Percentiles rank a stretch among this genome's conserved stretches.
Evolutionary conservation across 1,140 invertebrate species (phyloP).

Genomic region (Temnothorax longispinosus): DNA sequence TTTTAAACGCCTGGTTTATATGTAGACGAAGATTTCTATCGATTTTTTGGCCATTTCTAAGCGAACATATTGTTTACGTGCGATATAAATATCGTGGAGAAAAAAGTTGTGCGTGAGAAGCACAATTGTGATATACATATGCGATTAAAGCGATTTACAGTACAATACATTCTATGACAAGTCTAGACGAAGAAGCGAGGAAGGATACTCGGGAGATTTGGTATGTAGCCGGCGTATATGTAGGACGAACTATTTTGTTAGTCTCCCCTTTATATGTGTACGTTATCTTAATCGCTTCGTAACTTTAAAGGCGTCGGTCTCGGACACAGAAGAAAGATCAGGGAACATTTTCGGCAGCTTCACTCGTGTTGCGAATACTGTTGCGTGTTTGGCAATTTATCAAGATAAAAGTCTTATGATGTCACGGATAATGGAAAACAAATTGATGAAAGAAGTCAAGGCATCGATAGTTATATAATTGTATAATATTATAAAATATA

Average conservation of each 20-base stretch:
- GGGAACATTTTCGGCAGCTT: slow-evolving; percentile 9
- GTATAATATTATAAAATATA: background rate
- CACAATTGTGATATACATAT: slow-evolving; percentile 37
- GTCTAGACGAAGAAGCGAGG: background rate
- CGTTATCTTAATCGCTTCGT: background rate
- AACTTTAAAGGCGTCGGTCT: slow-evolving; percentile 38
- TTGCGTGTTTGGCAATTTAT: background rate
- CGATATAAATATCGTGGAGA: background rate
- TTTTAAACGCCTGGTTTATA: background rate
- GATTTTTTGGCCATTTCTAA: background rate
- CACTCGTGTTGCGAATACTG: background rate
- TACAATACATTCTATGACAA: slow-evolving; percentile 31
- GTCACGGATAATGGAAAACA: background rate
- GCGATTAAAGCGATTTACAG: slow-evolving; percentile 34
- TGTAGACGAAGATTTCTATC: background rate
- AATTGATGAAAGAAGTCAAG: background rate
- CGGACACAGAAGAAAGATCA: slow-evolving; percentile 53
- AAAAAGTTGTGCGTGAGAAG: background rate
- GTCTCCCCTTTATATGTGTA: slow-evolving; percentile 18
- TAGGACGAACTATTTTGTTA: slow-evolving; percentile 58
- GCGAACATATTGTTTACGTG: background rate
- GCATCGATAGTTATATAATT: background rate
- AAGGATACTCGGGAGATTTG: background rate
- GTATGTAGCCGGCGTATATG: background rate
- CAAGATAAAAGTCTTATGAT: background rate